phyloP scores from a whole-genome alignment of 2,113 vertebrate species.

The Indicator maculatus region DNA sequence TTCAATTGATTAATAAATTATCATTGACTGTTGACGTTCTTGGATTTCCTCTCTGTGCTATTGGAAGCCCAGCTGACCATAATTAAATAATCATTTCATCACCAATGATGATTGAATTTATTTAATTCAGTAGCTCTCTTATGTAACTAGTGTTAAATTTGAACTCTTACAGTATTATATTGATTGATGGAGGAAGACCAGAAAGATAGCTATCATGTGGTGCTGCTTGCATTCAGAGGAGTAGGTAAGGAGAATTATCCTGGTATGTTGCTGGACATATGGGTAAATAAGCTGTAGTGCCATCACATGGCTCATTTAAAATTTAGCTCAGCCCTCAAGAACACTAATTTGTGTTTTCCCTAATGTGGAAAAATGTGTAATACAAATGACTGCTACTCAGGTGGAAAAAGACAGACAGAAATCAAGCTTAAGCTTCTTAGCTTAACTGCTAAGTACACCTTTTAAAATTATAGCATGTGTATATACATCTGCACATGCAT shows the following conservation, averaged over 20 bases:
- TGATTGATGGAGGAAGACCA: constrained; percentile 56
- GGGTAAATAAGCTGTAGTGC: neutral
- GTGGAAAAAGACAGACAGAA: neutral
- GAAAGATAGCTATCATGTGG: neutral
- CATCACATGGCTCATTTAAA: neutral
- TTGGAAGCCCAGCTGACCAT: constrained; percentile 73
- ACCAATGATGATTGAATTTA: constrained; percentile 68
- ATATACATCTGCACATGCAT: neutral
- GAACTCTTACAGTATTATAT: constrained; percentile 61
- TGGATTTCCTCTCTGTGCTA: constrained; percentile 66
- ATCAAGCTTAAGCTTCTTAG: neutral
- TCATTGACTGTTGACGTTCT: constrained; percentile 57
- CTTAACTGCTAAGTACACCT: neutral
- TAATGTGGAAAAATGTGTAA: neutral
- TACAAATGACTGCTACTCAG: neutral
- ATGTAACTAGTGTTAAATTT: constrained; percentile 67
- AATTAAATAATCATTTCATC: constrained; percentile 82
- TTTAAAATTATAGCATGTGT: neutral
- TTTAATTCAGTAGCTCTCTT: constrained; percentile 68
- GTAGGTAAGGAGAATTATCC: neutral
- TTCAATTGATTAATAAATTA: constrained; percentile 79
- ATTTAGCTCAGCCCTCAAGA: neutral
- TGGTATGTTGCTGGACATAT: neutral
- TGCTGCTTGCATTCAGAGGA: neutral
- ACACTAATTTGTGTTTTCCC: neutral